Conservation (phyloP, 1,140 invertebrate genomes). For the Radopholus similis region DNA sequence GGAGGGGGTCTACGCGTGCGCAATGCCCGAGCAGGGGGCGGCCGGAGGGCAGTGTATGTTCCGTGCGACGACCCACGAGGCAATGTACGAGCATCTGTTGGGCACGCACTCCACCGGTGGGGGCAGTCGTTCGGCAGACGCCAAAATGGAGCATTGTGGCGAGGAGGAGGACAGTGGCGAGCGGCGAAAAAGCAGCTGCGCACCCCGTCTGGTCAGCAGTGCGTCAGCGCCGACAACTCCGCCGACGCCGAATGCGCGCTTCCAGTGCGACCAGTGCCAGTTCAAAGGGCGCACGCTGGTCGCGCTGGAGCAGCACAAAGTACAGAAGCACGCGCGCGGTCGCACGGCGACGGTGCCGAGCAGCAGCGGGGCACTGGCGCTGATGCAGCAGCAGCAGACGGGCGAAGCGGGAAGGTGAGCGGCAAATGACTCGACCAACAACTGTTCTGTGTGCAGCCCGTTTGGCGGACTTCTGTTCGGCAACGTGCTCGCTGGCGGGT, state of each 20-base stretch:
- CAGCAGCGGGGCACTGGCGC: neutral
- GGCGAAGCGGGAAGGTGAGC: neutral
- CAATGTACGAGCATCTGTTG: slow-evolving; percentile 28
- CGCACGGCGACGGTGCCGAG: neutral
- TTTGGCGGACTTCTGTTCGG: neutral
- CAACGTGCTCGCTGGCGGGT: neutral
- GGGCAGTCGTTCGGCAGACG: neutral
- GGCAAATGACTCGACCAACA: neutral
- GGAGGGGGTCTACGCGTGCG: slow-evolving; percentile 30
- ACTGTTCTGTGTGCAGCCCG: neutral
- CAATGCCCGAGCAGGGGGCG: slow-evolving; percentile 4
- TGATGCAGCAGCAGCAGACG: neutral
- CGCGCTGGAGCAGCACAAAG: slow-evolving; percentile 29
- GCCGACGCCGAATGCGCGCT: neutral
- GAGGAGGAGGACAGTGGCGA: neutral
- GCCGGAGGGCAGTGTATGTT: slow-evolving; percentile 2
- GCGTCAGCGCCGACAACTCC: neutral
- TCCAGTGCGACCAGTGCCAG: slow-evolving; percentile 32
- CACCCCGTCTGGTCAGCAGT: neutral
- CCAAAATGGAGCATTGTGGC: neutral
- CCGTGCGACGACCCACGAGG: neutral
- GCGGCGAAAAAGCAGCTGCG: neutral
- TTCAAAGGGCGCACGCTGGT: slow-evolving; percentile 29
- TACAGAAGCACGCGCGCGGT: slow-evolving; percentile 9
- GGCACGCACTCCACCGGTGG: neutral